Evolutionary conservation across 2,888 invertebrate genomes (phyloP).

Genomic region (Palloptera scutellata): DNA sequence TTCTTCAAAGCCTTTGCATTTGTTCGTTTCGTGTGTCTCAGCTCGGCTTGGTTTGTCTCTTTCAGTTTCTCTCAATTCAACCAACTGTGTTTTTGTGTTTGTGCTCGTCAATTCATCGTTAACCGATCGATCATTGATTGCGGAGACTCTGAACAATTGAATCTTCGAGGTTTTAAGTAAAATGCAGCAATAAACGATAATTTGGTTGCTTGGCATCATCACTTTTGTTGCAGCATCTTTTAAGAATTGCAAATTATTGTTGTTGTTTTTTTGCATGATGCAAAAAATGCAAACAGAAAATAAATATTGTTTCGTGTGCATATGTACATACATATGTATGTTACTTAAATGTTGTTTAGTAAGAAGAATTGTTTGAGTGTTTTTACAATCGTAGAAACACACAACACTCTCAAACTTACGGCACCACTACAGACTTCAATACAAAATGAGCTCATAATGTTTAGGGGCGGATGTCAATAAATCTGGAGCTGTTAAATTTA

Average conservation of each 20-base stretch:
- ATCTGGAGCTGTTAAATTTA: conserved; percentile 35
- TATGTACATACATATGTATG: too few relatives aligned
- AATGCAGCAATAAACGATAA: too few relatives aligned
- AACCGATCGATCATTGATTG: conserved; percentile 32
- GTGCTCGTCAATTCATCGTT: conserved; percentile 42
- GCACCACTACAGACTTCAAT: conserved; percentile 3
- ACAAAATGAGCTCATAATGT: conserved; percentile 26
- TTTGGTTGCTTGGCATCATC: not conserved
- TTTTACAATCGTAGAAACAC: too few relatives aligned
- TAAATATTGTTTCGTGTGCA: conserved; percentile 15
- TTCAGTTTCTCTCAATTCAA: not conserved
- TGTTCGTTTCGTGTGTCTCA: not conserved
- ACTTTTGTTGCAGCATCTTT: not conserved
- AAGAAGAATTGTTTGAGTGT: too few relatives aligned
- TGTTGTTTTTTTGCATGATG: not conserved
- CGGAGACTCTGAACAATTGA: too few relatives aligned
- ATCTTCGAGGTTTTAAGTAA: too few relatives aligned
- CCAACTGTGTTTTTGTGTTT: conserved; percentile 4
- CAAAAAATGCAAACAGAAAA: conserved; percentile 15
- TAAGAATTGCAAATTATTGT: not conserved
- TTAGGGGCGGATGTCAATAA: conserved; percentile 55
- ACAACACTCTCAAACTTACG: not conserved
- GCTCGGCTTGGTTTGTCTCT: not conserved
- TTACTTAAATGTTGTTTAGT: too few relatives aligned
- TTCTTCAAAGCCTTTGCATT: not conserved